Base-by-base conservation (phyloP, 2,888 invertebrate genomes). In the Cephus pygmeus region DNA sequence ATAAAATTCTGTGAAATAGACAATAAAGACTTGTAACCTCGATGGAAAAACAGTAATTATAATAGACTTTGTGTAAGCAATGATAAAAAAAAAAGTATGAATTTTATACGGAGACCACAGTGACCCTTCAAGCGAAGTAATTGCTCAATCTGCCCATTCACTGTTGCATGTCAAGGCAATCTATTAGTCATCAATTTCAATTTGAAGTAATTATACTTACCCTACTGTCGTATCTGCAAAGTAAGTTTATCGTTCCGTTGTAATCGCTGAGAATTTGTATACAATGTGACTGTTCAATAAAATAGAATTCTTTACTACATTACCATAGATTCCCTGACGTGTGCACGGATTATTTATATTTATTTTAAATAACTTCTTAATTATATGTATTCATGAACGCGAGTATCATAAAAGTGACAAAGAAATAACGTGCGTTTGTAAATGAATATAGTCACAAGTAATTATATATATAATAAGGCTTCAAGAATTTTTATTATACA, bases 131-230 rank as follows among this genome's bases (percentile, higher is more conserved):
- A 34, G 71, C 31, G 31, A 30, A 34, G 12, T 71, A 34, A 30
- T 71, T 71, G 71, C 71, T 71, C 15, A 71, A 71, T 71, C 12
- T 33, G 12, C 0, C 71, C 15, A 4, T 71, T 33, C 71, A 71
- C 15, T 71, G 12, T 30, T 71, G 71, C 71, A 34, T 71, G 71
- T 71, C 71, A 71, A 71, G 71, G 71, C 31, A 71, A 71, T 31
- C 31, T 56, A 71, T 71, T 71, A 71, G 71, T 71, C 71, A 71
- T 71, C 71, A 71, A 71, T 71, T 71, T 71, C 71, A 71, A 71
- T 71, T 71, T 30, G 9, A 71, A 71, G 9, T 11, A 71, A 71
- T 71, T 71, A 71, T 71, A 34, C 31, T 71, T 30, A 69, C 33
- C 33, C 69, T 33, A 71, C 34, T 71, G 15, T 31, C 4, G 31